A percentile compares a stretch with the other conserved stretches of the same genome.
These are phyloP conservation scores for Psilanteris sp. DNA, from an alignment of 1,140 invertebrate genomes.

Conservation along the genomic window DNA sequence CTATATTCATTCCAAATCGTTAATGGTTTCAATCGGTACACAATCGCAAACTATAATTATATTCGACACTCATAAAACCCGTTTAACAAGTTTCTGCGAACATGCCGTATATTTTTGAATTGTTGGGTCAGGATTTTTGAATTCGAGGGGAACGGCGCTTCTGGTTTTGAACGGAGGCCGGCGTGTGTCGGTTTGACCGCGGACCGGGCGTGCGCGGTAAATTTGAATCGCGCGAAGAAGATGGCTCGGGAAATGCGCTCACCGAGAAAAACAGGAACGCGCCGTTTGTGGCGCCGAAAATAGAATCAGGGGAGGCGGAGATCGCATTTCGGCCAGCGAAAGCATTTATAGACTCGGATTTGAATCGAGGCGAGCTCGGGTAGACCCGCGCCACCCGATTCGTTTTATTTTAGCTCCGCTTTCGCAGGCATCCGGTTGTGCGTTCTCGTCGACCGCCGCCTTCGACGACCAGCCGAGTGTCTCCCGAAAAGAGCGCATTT, in stretches of 20 bases:
- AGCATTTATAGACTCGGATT: conserved; percentile 70
- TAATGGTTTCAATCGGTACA: too few species aligned
- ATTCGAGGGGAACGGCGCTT: too few species aligned
- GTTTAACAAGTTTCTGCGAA: too few species aligned
- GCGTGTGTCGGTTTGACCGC: too few species aligned
- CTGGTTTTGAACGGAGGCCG: too few species aligned
- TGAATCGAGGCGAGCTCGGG: conserved; percentile 77
- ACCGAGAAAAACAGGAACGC: conserved; percentile 24
- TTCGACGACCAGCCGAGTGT: conserved; percentile 67
- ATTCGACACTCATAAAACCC: too few species aligned
- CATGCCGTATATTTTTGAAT: too few species aligned
- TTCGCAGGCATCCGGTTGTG: conserved; percentile 78
- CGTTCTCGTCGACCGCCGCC: conserved; percentile 72
- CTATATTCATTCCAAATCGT: too few species aligned
- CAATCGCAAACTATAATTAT: too few species aligned
- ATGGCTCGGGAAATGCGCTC: too few species aligned
- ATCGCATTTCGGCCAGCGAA: conserved; percentile 77
- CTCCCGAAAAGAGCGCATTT: conserved; percentile 36
- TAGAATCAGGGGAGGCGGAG: conserved; percentile 76
- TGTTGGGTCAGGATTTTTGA: too few species aligned
- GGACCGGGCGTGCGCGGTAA: too few species aligned
- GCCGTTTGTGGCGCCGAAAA: conserved; percentile 72
- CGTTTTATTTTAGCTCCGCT: conserved; percentile 79
- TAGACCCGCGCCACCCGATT: conserved; percentile 71
- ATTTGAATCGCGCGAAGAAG: conserved; percentile 4